Base-by-base conservation (phyloP, 2,888 invertebrate genomes). In the Mimumesa dahlbomi region DNA sequence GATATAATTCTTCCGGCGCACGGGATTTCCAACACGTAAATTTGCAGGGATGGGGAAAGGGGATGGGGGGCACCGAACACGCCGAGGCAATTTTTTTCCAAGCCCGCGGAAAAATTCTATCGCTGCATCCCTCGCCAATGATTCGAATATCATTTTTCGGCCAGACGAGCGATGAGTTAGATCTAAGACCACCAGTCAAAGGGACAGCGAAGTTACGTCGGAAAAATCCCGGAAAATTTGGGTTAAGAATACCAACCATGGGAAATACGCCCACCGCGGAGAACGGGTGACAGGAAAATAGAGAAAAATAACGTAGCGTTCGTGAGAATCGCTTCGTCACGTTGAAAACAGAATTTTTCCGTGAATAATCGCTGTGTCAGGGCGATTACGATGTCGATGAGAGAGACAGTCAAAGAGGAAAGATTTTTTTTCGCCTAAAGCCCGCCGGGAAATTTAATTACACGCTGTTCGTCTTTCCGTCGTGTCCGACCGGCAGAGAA, bases 1-100 rank as follows among this genome's bases (percentile, higher is more conserved):
- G 68, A 70, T 75, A 79, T 82, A 78, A 81, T 65, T 84, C 81
- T 76, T 73, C 59, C 64, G 18, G 14, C 48, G 56, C 48, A 53
- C 42, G 19, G 19, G 18, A 6, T 9, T 16, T 45, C 56, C 31
- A 43, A 43, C 45, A 31, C 56, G 56, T 46, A 52, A 58, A 54
- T 53, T 57, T n/a, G 5, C 18, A 31, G 13, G 31, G 9, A 25
- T 11, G 31, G 29, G n/a, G n/a, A n/a, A n/a, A n/a, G n/a, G n/a
- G n/a, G 25, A 25, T 25, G 25, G 4, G 25, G 34, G 38, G 21
- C 14, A 22, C 29, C 43, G 2, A 50, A 58, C 5, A 18, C 13
- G 5, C 9, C 22, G n/a, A 9, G 11, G 25, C 2, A 7, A 25
- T 46, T 38, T 40, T 46, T 16, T 25, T 25, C 4, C 13, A 1